Percentiles rank a stretch among this genome's conserved stretches.
Conservation (phyloP, 2,113 vertebrate species). For the Elachura formosa region DNA sequence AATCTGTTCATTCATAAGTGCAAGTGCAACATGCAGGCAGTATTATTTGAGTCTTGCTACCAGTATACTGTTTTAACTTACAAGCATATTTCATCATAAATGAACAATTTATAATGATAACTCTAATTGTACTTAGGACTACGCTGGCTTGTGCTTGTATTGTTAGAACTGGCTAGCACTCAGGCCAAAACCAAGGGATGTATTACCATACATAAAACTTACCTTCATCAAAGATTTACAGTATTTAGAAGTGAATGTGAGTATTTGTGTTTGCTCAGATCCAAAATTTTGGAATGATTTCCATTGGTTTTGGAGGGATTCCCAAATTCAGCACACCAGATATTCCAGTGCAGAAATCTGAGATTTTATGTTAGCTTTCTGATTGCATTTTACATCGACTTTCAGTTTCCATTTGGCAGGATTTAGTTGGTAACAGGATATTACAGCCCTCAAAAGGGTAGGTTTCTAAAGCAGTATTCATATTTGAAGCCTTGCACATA, state of each 20-base stretch:
- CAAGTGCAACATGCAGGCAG: not conserved
- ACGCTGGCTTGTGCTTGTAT: constrained; percentile 14
- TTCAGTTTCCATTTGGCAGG: not conserved
- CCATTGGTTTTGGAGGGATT: not conserved
- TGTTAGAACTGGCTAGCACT: not conserved
- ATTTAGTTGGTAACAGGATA: not conserved
- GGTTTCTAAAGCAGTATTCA: not conserved
- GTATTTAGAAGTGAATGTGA: not conserved
- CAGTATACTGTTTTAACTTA: not conserved
- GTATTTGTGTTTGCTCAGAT: not conserved
- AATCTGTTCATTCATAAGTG: not conserved
- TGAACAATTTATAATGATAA: not conserved
- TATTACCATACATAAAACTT: not conserved
- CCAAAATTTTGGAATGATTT: not conserved
- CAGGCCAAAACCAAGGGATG: not conserved
- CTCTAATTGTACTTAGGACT: constrained; percentile 42
- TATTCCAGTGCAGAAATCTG: not conserved
- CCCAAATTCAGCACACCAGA: not conserved
- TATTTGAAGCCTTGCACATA: not conserved
- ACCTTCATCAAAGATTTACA: not conserved
- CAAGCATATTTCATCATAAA: not conserved
- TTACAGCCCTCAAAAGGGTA: not conserved
- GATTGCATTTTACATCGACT: not conserved
- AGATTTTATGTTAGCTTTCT: not conserved
- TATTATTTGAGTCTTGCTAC: constrained; percentile 4